A percentile compares a stretch with the other conserved stretches of the same genome.
Conservation (phyloP, 2,888 invertebrate genomes). For the Heliconius charithonia region DNA sequence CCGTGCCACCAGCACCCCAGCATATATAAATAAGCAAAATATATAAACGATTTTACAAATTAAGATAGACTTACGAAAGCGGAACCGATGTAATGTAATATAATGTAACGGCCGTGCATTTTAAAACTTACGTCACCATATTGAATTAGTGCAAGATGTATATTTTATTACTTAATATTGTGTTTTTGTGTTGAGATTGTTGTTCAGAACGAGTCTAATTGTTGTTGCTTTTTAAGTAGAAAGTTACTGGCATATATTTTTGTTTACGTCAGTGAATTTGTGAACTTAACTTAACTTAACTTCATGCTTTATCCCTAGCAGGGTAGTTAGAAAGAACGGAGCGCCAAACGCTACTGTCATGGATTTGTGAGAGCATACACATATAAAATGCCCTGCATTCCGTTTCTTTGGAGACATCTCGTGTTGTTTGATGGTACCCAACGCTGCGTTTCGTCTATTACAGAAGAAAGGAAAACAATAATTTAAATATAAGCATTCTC, state of each 20-base stretch:
- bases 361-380: no score
- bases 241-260: not conserved
- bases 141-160: slow-evolving; percentile 35
- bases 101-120: slow-evolving; percentile 17
- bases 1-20: no score
- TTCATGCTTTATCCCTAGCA: no score
- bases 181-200: not conserved
- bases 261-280: not conserved
- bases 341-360: no score
- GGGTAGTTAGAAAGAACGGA: no score
- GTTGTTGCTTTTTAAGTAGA: not conserved
- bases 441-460: no score
- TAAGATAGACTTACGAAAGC: slow-evolving; percentile 46
- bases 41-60: slow-evolving; percentile 35
- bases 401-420: no score
- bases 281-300: no score
- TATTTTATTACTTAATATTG: not conserved
- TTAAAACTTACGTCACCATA: slow-evolving; percentile 37
- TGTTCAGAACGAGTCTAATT: slow-evolving; percentile 4
- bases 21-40: not conserved
- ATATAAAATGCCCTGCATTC: no score
- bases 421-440: no score
- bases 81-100: slow-evolving; percentile 35
- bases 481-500: no score
- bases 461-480: no score